Evolutionary conservation across 2,888 invertebrate species (phyloP).

Genomic region (Cheilosia variabilis): DNA sequence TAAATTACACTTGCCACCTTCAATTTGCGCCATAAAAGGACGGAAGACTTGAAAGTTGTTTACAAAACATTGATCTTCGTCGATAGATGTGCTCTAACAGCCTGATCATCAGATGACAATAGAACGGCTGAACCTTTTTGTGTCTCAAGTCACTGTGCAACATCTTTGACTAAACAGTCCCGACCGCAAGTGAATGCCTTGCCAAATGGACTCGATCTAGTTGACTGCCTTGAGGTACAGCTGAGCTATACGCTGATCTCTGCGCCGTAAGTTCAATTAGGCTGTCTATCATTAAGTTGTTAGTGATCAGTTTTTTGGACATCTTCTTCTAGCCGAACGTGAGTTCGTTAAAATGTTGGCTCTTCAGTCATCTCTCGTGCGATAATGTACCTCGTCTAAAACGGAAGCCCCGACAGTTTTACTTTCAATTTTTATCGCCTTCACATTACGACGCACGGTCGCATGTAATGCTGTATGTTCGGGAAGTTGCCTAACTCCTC

Average conservation of each 20-base stretch:
- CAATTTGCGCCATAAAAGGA: constrained; percentile 62
- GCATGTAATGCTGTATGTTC: neutral
- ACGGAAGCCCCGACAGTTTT: constrained; percentile 43
- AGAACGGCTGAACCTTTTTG: constrained; percentile 49
- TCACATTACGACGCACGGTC: neutral
- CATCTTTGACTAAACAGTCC: constrained; percentile 46
- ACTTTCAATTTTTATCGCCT: constrained; percentile 38
- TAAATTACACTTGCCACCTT: constrained; percentile 58
- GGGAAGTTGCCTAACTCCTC: constrained; percentile 8
- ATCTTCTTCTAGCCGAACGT: constrained; percentile 49
- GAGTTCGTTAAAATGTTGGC: constrained; percentile 26
- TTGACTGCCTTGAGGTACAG: constrained; percentile 60
- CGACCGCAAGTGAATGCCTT: constrained; percentile 38
- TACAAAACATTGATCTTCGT: constrained; percentile 19
- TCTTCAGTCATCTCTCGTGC: constrained; percentile 4
- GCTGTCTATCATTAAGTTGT: constrained; percentile 54
- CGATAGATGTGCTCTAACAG: constrained; percentile 27
- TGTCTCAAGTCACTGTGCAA: constrained; percentile 43
- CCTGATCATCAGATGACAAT: constrained; percentile 45
- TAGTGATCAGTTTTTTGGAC: constrained; percentile 46
- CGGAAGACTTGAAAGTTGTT: constrained; percentile 63
- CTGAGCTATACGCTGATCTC: constrained; percentile 43
- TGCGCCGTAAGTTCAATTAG: constrained; percentile 43
- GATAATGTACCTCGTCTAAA: constrained; percentile 2
- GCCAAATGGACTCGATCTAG: constrained; percentile 36